Conservation (phyloP, 2,888 invertebrate species). For the Synergus gifuensis region DNA sequence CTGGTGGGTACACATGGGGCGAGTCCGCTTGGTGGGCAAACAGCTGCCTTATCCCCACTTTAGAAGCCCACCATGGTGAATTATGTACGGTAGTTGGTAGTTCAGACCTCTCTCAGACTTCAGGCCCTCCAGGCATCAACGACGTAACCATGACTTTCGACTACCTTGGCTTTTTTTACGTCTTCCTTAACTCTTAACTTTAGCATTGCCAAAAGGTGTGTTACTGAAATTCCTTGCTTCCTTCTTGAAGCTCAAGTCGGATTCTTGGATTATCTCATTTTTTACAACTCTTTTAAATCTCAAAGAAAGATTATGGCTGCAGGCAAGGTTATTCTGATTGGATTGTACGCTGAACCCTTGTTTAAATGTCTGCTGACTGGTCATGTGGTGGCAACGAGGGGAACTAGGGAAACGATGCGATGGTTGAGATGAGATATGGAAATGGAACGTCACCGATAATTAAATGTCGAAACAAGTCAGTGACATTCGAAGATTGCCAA, state of each 20-base stretch:
- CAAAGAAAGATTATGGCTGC: neutral
- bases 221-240: slow-evolving; percentile 14
- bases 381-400: slow-evolving; percentile 24
- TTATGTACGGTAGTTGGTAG: neutral
- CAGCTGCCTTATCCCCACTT: slow-evolving; percentile 65
- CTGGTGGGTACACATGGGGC: slow-evolving; percentile 61
- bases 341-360: slow-evolving; percentile 12
- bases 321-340: slow-evolving; percentile 4
- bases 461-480: slow-evolving; percentile 17
- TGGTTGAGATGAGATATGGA: slow-evolving; percentile 29
- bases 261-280: neutral
- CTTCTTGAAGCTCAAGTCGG: neutral
- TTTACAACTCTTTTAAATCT: neutral
- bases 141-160: slow-evolving; percentile 31
- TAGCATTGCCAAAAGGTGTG: slow-evolving; percentile 13
- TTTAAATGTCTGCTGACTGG: slow-evolving; percentile 5
- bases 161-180: slow-evolving; percentile 14
- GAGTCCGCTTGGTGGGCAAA: slow-evolving; percentile 57
- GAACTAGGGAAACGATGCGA: neutral
- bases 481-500: neutral
- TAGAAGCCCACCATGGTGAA: slow-evolving; percentile 49
- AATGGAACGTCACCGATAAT: neutral
- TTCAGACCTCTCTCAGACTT: slow-evolving; percentile 12
- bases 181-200: neutral
- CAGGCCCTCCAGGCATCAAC: neutral